Evolutionary conservation across 2,113 vertebrate genomes (phyloP).

Genomic region (Dolichallabes microphthalmus): DNA sequence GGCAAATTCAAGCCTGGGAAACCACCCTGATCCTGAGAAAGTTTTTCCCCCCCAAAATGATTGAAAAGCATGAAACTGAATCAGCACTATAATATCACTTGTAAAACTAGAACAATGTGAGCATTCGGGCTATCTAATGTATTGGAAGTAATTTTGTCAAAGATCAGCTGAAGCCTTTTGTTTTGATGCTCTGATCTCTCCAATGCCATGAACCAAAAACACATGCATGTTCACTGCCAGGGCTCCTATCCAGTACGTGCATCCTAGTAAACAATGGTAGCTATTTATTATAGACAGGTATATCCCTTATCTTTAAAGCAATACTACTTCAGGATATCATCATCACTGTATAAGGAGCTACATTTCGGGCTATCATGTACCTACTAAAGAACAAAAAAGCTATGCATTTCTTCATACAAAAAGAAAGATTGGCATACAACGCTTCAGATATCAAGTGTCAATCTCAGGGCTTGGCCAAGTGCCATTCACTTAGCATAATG

Average conservation of each 20-base stretch:
- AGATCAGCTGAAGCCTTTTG: background rate
- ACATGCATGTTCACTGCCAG: background rate
- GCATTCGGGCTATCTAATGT: background rate
- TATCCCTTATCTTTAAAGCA: background rate
- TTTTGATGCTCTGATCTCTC: background rate
- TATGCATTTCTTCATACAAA: background rate
- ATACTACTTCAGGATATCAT: background rate
- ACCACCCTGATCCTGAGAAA: background rate
- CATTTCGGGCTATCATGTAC: background rate
- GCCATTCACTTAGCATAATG: background rate
- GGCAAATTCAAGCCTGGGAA: background rate
- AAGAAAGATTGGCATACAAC: background rate
- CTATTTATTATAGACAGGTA: no score
- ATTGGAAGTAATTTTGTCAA: background rate
- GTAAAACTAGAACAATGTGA: background rate
- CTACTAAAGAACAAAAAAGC: background rate
- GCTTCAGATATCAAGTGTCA: background rate
- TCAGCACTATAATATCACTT: background rate
- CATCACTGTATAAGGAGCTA: background rate
- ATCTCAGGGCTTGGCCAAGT: background rate
- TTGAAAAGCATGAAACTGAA: background rate
- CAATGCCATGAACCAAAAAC: background rate
- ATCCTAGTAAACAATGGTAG: background rate
- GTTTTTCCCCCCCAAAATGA: background rate
- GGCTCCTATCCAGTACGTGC: background rate